Percentiles rank a stretch among this genome's conserved stretches.
Evolutionary conservation across 2,113 vertebrate species (phyloP).

Genomic region (Pteruthius melanotis): DNA sequence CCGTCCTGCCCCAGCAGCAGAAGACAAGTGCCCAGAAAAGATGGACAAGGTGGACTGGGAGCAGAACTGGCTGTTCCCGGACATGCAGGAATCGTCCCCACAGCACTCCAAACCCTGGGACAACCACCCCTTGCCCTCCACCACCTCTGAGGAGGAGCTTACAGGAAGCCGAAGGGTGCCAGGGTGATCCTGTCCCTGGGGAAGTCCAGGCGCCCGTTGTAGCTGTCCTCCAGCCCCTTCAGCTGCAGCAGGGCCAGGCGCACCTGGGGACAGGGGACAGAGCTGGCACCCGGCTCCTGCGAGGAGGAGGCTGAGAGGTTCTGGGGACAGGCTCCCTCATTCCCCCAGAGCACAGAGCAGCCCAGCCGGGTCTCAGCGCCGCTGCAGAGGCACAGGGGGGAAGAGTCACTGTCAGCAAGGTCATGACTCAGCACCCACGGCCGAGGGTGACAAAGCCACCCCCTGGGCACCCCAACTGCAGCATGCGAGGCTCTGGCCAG

Average conservation of each 20-base stretch:
- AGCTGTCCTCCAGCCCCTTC: slow-evolving; percentile 91
- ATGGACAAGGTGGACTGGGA: not conserved
- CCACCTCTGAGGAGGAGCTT: slow-evolving; percentile 38
- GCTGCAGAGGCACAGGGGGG: not conserved
- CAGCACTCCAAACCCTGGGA: not conserved
- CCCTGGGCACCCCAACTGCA: not conserved
- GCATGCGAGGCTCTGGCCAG: accelerated
- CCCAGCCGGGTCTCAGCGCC: accelerated
- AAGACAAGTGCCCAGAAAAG: not conserved
- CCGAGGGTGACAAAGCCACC: not conserved
- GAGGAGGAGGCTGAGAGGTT: accelerated
- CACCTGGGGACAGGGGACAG: slow-evolving; percentile 72
- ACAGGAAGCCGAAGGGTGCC: slow-evolving; percentile 91
- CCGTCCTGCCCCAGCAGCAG: not conserved
- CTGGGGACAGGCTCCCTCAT: not conserved
- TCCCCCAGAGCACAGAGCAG: accelerated
- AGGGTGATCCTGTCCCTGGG: slow-evolving; percentile 75
- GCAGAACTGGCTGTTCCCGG: not conserved
- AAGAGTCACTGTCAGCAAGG: not conserved
- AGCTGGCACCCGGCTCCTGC: accelerated
- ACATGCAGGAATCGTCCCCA: not conserved
- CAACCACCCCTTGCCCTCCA: not conserved
- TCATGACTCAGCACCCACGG: not conserved
- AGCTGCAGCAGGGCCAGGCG: slow-evolving; percentile 88
- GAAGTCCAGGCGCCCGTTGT: slow-evolving; percentile 75